phyloP scores from a whole-genome alignment of 2,113 vertebrate species.

The Callocephalon fimbriatum region DNA sequence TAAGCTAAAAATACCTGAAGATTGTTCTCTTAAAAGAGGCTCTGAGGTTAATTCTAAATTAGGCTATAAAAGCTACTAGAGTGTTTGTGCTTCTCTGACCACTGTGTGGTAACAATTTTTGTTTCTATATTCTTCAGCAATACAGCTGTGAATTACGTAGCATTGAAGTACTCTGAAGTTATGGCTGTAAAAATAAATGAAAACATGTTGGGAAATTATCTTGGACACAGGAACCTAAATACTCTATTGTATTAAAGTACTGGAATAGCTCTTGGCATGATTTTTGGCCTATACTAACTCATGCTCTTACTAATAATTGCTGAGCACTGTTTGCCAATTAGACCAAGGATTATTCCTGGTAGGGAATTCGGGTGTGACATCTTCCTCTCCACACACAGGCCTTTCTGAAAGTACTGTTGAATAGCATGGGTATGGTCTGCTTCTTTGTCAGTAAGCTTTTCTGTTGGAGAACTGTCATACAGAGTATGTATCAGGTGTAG shows the following conservation, averaged over 20 bases:
- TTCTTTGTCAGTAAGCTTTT: background rate
- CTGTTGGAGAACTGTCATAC: background rate
- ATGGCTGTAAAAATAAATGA: background rate
- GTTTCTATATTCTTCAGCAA: background rate
- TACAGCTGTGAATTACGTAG: background rate
- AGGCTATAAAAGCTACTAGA: constrained; percentile 1
- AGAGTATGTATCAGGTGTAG: background rate
- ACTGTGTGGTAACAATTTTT: background rate
- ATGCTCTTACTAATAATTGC: background rate
- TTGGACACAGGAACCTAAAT: background rate
- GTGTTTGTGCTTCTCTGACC: background rate
- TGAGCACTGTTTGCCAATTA: background rate
- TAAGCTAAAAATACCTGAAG: constrained; percentile 57
- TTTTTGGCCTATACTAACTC: background rate
- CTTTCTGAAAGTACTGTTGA: background rate
- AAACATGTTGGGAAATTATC: background rate
- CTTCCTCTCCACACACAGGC: background rate
- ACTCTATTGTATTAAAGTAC: background rate
- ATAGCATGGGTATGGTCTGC: background rate
- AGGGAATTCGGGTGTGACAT: background rate
- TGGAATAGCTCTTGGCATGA: background rate
- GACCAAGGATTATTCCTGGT: background rate
- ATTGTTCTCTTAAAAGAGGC: background rate
- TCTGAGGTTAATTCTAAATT: constrained; percentile 43
- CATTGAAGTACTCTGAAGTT: background rate